A percentile compares a stretch with the other conserved stretches of the same genome.
Conservation (phyloP, 2,797 vertebrate genomes). For the Petrocephalus sullivani region DNA sequence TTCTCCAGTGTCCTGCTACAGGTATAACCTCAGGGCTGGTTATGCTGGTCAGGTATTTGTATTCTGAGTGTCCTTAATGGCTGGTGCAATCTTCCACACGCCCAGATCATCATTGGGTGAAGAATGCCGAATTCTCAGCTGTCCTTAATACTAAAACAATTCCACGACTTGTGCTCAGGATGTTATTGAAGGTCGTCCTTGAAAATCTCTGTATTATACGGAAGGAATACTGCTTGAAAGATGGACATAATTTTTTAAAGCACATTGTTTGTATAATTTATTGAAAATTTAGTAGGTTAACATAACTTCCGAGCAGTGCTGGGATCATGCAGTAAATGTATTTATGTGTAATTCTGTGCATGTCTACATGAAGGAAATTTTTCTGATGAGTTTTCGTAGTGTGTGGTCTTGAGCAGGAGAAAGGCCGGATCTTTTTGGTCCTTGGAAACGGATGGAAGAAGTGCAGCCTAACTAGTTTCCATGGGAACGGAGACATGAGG, state of each 20-base stretch:
- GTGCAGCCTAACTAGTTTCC: conserved; percentile 44
- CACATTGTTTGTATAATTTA: neutral
- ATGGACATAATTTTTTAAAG: neutral
- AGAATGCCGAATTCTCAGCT: neutral
- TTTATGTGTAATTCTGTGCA: neutral
- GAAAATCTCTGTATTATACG: neutral
- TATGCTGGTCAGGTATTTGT: neutral
- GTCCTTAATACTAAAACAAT: neutral
- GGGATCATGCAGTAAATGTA: neutral
- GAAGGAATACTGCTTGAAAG: neutral
- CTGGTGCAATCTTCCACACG: neutral
- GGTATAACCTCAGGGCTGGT: neutral
- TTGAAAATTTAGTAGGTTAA: neutral
- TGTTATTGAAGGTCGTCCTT: neutral
- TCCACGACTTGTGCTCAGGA: neutral
- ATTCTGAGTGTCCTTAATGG: neutral
- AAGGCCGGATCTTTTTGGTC: neutral
- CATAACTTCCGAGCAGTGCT: neutral
- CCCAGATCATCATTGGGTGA: neutral
- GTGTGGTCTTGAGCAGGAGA: neutral
- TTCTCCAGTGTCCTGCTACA: neutral
- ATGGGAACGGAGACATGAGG: conserved; percentile 40
- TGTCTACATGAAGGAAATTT: neutral
- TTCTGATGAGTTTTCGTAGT: neutral
- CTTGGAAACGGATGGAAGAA: conserved; percentile 24